phyloP scores from a whole-genome alignment of 2,797 vertebrate species.

The Sphenodon punctatus region DNA sequence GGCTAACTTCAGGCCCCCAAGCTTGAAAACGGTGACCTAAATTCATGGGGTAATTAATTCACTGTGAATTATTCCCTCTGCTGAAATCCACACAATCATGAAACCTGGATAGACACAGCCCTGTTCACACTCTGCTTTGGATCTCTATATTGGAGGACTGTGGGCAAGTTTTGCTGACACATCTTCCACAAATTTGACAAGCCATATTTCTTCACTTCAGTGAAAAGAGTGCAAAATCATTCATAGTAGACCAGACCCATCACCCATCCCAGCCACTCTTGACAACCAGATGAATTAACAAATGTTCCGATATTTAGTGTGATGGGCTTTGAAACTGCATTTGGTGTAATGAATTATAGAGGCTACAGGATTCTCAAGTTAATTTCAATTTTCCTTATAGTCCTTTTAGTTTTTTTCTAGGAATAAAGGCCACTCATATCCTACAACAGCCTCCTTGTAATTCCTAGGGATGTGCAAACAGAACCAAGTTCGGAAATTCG shows the following conservation, averaged over 20 bases:
- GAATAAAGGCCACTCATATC: no score
- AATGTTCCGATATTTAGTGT: constrained; percentile 5
- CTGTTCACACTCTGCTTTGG: not conserved
- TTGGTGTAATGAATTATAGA: not conserved
- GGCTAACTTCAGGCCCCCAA: not conserved
- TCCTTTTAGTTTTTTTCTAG: not conserved
- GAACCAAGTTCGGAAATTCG: no score
- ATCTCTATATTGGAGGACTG: not conserved
- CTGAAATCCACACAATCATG: not conserved
- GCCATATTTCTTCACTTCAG: not conserved
- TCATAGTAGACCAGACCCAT: not conserved
- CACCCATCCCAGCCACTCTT: not conserved
- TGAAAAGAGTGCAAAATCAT: not conserved
- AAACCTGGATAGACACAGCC: not conserved
- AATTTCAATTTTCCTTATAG: not conserved
- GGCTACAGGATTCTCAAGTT: not conserved
- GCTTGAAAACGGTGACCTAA: not conserved
- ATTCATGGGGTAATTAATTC: not conserved
- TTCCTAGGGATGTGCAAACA: no score
- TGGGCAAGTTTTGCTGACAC: not conserved
- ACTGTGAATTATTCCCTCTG: not conserved
- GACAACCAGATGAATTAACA: constrained; percentile 22
- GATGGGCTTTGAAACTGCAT: constrained; percentile 1
- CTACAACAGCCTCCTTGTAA: no score
- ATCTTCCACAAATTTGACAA: constrained; percentile 11